Evolutionary conservation across 2,888 invertebrate genomes (phyloP).

Genomic region (Melanostoma scalare): DNA sequence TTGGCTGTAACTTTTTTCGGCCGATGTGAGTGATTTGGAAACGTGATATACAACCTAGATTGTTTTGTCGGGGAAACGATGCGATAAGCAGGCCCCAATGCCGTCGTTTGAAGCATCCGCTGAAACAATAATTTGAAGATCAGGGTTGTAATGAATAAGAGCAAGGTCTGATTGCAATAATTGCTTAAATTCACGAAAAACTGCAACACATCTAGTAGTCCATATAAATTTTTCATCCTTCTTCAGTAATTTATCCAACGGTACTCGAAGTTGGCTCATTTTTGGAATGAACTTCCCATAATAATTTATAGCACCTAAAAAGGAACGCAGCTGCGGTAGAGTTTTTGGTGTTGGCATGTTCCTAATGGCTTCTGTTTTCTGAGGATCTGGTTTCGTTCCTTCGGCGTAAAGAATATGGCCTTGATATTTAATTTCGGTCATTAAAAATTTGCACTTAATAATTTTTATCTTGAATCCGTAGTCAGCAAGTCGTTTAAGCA

Average conservation of each 20-base stretch:
- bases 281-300: conserved; percentile 34
- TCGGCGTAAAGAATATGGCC: conserved; percentile 8
- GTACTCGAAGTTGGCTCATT: conserved; percentile 37
- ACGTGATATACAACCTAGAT: background rate
- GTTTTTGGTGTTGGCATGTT: conserved; percentile 18
- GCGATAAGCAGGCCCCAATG: conserved; percentile 14
- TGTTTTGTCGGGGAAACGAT: conserved; percentile 29
- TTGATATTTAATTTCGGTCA: conserved; percentile 14
- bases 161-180: conserved; percentile 25
- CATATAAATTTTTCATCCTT: too few relatives aligned
- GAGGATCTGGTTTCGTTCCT: conserved; percentile 10
- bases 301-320: conserved; percentile 38
- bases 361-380: conserved; percentile 15
- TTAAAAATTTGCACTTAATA: conserved; percentile 15
- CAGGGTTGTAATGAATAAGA: conserved; percentile 6
- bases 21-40: conserved; percentile 68
- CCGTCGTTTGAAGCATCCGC: conserved; percentile 38
- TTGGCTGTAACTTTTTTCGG: conserved; percentile 77
- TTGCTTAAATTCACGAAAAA: conserved; percentile 20
- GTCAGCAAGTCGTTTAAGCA: conserved; percentile 6
- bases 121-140: conserved; percentile 18
- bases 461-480: conserved; percentile 18
- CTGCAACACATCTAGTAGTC: background rate
- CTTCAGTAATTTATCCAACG: conserved; percentile 17
- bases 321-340: conserved; percentile 25